phyloP scores from a whole-genome alignment of 2,113 vertebrate species.

The Vicugna pacos region DNA sequence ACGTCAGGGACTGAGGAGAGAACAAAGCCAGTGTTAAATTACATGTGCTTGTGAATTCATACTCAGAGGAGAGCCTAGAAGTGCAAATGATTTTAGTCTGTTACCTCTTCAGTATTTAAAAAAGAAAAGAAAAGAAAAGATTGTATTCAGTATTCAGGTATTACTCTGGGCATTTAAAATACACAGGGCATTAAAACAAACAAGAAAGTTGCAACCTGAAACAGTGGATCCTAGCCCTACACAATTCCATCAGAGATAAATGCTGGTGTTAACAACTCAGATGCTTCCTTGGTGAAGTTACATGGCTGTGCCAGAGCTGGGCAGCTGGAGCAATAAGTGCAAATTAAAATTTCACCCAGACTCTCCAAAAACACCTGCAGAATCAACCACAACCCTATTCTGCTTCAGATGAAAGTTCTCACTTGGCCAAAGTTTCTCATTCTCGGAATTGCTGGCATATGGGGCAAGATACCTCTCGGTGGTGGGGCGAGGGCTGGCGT shows the following conservation, averaged over 20 bases:
- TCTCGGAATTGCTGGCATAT: background rate
- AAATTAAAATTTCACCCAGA: background rate
- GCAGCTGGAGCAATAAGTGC: no score
- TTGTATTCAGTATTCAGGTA: background rate
- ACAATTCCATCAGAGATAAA: background rate
- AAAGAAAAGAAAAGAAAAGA: background rate
- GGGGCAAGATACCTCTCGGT: background rate
- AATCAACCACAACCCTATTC: background rate
- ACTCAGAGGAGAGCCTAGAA: background rate
- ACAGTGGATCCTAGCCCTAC: fast-evolving
- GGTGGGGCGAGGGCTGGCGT: background rate
- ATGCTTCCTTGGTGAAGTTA: fast-evolving
- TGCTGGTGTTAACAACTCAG: background rate
- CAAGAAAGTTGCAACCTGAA: fast-evolving
- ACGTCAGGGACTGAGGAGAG: background rate
- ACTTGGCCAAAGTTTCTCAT: background rate
- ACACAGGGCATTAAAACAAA: background rate
- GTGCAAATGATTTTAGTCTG: background rate
- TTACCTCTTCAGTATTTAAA: background rate
- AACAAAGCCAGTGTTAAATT: background rate
- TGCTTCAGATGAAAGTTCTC: background rate
- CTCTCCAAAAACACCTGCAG: background rate
- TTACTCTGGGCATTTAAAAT: background rate
- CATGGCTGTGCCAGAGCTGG: background rate
- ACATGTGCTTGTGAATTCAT: fast-evolving